These are phyloP conservation scores for Mechanitis messenoides DNA, from an alignment of 2,888 invertebrate species.

Conservation along the genomic window DNA sequence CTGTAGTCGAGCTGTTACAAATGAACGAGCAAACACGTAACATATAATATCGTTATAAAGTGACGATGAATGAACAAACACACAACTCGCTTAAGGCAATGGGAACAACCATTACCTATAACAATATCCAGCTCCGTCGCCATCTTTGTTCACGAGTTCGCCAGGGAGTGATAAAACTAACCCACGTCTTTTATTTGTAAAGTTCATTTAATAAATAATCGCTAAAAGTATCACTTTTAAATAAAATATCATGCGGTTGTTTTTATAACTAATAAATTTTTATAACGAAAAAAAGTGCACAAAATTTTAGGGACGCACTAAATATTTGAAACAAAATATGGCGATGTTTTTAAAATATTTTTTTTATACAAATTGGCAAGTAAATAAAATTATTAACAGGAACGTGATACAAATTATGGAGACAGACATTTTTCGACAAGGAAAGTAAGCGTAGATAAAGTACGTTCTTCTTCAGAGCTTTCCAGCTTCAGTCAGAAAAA, in stretches of 20 bases:
- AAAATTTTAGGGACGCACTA: too few species aligned
- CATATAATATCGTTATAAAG: slow-evolving; percentile 12
- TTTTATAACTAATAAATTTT: background rate
- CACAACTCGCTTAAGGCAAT: slow-evolving; percentile 20
- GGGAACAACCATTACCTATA: slow-evolving; percentile 33
- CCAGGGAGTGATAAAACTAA: slow-evolving; percentile 20
- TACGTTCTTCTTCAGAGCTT: too few species aligned
- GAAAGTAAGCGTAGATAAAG: background rate
- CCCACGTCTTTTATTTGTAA: slow-evolving; percentile 3
- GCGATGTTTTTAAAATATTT: too few species aligned
- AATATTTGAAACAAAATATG: too few species aligned
- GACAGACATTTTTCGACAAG: background rate
- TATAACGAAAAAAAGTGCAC: background rate
- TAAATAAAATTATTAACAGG: too few species aligned
- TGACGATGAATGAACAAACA: slow-evolving; percentile 18
- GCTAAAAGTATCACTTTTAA: slow-evolving; percentile 5
- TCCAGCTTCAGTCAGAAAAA: too few species aligned
- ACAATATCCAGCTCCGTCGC: slow-evolving; percentile 53
- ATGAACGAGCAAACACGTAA: slow-evolving; percentile 13
- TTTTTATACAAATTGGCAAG: too few species aligned
- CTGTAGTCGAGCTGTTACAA: background rate
- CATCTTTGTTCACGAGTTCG: slow-evolving; percentile 56
- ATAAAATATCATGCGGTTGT: background rate
- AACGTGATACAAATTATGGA: too few species aligned
- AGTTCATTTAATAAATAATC: background rate